Percentiles rank a stretch among this genome's conserved stretches.
phyloP scores from a whole-genome alignment of 2,888 invertebrate species.

The Brachyptera risi region DNA sequence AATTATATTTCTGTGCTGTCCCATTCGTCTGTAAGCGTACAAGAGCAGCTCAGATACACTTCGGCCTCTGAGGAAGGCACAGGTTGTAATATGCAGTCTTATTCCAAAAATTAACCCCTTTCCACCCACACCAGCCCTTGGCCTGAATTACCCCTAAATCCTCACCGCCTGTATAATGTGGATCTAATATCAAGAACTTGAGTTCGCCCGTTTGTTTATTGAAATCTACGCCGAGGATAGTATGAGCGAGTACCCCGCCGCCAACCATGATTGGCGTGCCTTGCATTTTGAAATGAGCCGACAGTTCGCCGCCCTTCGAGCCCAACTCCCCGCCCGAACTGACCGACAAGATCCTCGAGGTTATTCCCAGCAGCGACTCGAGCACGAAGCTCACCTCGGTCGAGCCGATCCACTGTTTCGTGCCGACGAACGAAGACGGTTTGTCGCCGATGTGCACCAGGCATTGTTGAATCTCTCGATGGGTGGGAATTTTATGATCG shows the following conservation, averaged over 20 bases:
- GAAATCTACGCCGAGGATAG: slow-evolving; percentile 91
- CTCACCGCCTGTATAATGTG: slow-evolving; percentile 92
- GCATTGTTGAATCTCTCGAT: slow-evolving; percentile 86
- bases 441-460: slow-evolving; percentile 95
- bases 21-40: too few relatives aligned
- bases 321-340: slow-evolving; percentile 80
- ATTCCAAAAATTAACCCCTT: slow-evolving; percentile 90
- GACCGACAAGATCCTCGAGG: slow-evolving; percentile 75
- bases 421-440: slow-evolving; percentile 77
- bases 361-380: slow-evolving; percentile 71
- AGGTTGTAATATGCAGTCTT: slow-evolving; percentile 93
- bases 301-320: slow-evolving; percentile 72
- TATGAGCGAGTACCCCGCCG: slow-evolving; percentile 96
- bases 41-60: slow-evolving; percentile 44
- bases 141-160: slow-evolving; percentile 66
- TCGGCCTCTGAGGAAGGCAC: slow-evolving; percentile 79
- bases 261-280: slow-evolving; percentile 99
- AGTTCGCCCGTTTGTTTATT: slow-evolving; percentile 74
- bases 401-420: slow-evolving; percentile 96
- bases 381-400: slow-evolving; percentile 93
- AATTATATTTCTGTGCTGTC: too few relatives aligned
- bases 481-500: slow-evolving; percentile 69
- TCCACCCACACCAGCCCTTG: slow-evolving; percentile 99
- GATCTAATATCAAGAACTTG: slow-evolving; percentile 91
- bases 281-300: slow-evolving; percentile 85